Conservation (phyloP, 1,140 invertebrate species). For the Leptopilina boulardi region DNA sequence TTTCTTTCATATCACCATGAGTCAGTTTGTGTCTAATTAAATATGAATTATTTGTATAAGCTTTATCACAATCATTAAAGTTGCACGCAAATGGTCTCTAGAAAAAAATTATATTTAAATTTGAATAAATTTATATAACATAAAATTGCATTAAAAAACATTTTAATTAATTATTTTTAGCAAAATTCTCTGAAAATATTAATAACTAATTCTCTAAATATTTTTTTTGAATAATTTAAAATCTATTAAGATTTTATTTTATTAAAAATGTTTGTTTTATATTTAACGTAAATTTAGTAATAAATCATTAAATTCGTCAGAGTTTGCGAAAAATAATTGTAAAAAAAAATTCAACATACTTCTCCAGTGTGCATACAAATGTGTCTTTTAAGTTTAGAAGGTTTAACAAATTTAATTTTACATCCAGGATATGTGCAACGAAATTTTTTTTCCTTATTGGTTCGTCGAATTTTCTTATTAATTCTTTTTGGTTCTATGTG, state of each 20-base stretch:
- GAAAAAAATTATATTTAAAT: slow-evolving; percentile 34
- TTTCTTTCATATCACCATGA: slow-evolving; percentile 26
- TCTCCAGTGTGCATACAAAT: slow-evolving; percentile 63
- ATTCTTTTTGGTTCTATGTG: background rate
- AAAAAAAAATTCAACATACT: slow-evolving; percentile 50
- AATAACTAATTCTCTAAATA: too few relatives aligned
- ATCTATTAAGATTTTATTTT: too few relatives aligned
- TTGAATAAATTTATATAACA: too few relatives aligned
- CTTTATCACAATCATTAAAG: slow-evolving; percentile 59
- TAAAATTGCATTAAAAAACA: too few relatives aligned
- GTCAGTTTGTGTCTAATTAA: slow-evolving; percentile 45
- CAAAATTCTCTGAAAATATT: too few relatives aligned
- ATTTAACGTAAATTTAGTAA: too few relatives aligned
- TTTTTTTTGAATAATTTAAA: too few relatives aligned
- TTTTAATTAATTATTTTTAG: too few relatives aligned
- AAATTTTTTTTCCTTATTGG: slow-evolving; percentile 46
- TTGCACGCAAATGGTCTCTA: slow-evolving; percentile 63
- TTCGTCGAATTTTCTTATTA: slow-evolving; percentile 41
- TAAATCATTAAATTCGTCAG: too few relatives aligned
- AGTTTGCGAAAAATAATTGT: background rate
- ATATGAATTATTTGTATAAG: slow-evolving; percentile 51
- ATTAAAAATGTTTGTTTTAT: too few relatives aligned
- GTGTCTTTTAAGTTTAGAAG: slow-evolving; percentile 59
- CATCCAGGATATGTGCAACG: slow-evolving; percentile 60
- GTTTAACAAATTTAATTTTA: slow-evolving; percentile 53